Evolutionary conservation across 2,113 vertebrate species (phyloP), one percentile per base, ranked within the genome.

Genomic region (Elephantulus edwardii): DNA sequence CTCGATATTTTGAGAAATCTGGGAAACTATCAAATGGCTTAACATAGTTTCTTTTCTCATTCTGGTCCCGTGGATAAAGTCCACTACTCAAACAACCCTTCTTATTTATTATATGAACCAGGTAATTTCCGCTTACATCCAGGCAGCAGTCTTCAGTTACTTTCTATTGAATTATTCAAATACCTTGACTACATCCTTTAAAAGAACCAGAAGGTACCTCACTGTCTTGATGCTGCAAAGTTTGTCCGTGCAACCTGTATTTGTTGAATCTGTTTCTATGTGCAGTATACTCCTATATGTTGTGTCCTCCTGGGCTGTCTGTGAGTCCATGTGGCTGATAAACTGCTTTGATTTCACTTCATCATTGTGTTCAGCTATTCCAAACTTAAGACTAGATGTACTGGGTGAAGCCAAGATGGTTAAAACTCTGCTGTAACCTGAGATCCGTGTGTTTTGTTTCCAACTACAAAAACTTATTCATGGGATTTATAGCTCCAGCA

Each of bases 401-500:
- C 30, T 33, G 30, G 30, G 60, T 33, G 12, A 33, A 64, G 30
- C 5, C 8, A 33, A 64, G 33, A 6, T 64, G 33, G n/a, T 64
- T 13, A 64, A n/a, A 64, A 64, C 62, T n/a, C 62, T 17, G 4
- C 2, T 40, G 38, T 9, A 28, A n/a, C 46, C 33, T 44, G 26
- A 20, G 13, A 8, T 52, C 46, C 22, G 17, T 35, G 50, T 33
- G 6, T 22, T 68, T 83, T 42, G 4, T 7, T 16, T 42, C 13
- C 33, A 64, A 13, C 3, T 20, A 35, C 42, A 38, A 58, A 79
- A 35, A 13, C 8, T 86, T 54, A 1, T 17, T 20, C 30, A 8
- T 46, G 42, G 7, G 7, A 4, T 70, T 19, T 26, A 0, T 2
- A 4, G 4, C 38, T 52, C n/a, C 1, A 5, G 1, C 35, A 48